Percentiles rank a stretch among this genome's conserved stretches.
Conservation (phyloP, 2,888 invertebrate species). For the Ganaspis brasiliensis region DNA sequence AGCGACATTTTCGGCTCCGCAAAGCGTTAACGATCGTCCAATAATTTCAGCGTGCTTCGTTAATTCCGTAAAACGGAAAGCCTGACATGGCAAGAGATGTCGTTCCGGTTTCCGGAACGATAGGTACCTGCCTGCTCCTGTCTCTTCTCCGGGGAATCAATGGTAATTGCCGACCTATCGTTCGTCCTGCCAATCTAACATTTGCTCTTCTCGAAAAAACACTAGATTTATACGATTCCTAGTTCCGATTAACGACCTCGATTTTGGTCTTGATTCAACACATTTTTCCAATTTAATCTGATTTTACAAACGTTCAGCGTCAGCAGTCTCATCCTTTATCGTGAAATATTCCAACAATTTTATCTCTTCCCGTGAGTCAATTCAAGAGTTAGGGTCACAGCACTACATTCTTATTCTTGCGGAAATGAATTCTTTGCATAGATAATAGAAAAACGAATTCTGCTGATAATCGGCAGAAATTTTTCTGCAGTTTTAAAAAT, state of each 20-base stretch:
- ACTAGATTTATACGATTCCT: slow-evolving; percentile 30
- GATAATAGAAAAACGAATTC: too few relatives aligned
- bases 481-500: too few relatives aligned
- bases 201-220: slow-evolving; percentile 32
- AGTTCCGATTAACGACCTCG: slow-evolving; percentile 30
- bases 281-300: slow-evolving; percentile 17
- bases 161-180: slow-evolving; percentile 60
- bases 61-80: slow-evolving; percentile 40
- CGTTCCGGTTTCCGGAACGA: slow-evolving; percentile 27
- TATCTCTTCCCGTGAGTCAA: neutral
- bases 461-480: too few relatives aligned
- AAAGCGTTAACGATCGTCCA: slow-evolving; percentile 43
- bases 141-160: slow-evolving; percentile 54
- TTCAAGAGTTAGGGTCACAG: neutral
- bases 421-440: too few relatives aligned
- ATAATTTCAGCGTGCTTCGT: slow-evolving; percentile 42
- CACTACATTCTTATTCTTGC: neutral
- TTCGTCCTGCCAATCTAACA: slow-evolving; percentile 50
- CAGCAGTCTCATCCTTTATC: neutral
- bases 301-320: neutral
- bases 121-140: slow-evolving; percentile 36
- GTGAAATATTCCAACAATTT: slow-evolving; percentile 2
- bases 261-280: slow-evolving; percentile 12
- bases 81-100: slow-evolving; percentile 22
- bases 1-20: slow-evolving; percentile 37